Base-by-base conservation (phyloP, 2,888 invertebrate species). In the Epistrophella euchroma region DNA sequence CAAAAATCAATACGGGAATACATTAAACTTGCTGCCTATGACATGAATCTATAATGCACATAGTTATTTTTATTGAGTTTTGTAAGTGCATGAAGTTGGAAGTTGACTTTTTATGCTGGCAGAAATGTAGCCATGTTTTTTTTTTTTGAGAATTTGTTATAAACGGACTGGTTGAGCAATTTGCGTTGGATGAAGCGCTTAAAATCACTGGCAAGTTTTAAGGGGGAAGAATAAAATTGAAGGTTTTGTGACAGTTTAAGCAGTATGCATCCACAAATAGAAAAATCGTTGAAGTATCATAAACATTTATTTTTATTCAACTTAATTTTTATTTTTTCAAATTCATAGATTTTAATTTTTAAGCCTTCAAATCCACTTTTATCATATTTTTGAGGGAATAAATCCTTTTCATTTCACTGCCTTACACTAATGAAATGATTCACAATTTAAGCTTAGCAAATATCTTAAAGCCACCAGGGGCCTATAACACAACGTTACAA, bases 1-100 rank as follows among this genome's bases (percentile, higher is more conserved):
- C 40, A 43, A 64, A 71, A 84, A 71, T 74, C 80, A 56, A 84
- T 79, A 50, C 11, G 17, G 15, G 37, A 37, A 68, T 52, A 50
- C 66, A 68, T 50, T 68, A 25, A 11, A 68, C 22, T 37, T 68
- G 17, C 66, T 50, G 52, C 22, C 35, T 35, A 68, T 68, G 52
- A 50, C 52, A 35, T 47, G 19, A 25, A 11, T 0, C 4, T 47
- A 5, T 15, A 43, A 43, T 19, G 2, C 7, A 45, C 4, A 1
- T 60, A 22, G 60, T 64, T 40, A 9, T 47, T 32, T 9, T 28
- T 19, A 11, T 35, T 47, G 19, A 17, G 32, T 32, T 32, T 47
- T 45, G 7, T 15, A 22, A 66, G 64, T 66, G 66, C 47, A 64
- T 11, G n/a, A 17, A 52, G 52, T 52, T 25, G 25, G 11, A 11